phyloP scores from a whole-genome alignment of 2,888 invertebrate species.

The Tipula unca region DNA sequence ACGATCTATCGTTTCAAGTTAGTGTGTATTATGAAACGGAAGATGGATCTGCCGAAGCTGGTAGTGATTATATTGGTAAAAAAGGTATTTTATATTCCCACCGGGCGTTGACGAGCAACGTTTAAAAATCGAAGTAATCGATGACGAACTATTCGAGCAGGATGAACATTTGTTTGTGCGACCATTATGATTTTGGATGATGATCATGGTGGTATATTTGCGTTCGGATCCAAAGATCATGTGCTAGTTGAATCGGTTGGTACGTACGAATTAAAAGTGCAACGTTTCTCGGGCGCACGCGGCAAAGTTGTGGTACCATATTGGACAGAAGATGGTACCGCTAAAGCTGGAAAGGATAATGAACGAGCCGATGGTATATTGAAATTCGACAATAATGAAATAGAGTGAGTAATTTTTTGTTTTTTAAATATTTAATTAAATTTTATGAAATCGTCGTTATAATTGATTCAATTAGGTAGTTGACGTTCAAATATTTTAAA shows the following conservation, averaged over 20 bases:
- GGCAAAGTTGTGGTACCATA: slow-evolving; percentile 86
- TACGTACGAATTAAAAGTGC: slow-evolving; percentile 71
- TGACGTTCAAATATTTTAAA: no score
- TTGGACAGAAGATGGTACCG: slow-evolving; percentile 88
- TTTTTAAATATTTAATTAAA: no score
- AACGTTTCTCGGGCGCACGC: slow-evolving; percentile 88
- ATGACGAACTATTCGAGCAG: slow-evolving; percentile 98
- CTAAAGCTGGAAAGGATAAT: slow-evolving; percentile 84
- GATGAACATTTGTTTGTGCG: slow-evolving; percentile 98
- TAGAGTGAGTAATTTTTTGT: slow-evolving; percentile 84
- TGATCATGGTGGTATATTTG: slow-evolving; percentile 97
- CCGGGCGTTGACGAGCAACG: slow-evolving; percentile 83
- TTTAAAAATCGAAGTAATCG: slow-evolving; percentile 88
- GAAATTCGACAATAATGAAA: slow-evolving; percentile 95
- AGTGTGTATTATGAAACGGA: slow-evolving; percentile 90
- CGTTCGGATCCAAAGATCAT: slow-evolving; percentile 75
- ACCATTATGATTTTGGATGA: slow-evolving; percentile 97
- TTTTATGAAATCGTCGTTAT: no score
- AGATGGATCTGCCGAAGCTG: slow-evolving; percentile 95
- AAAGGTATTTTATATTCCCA: slow-evolving; percentile 79
- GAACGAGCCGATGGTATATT: slow-evolving; percentile 69
- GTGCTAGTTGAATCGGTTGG: slow-evolving; percentile 90
- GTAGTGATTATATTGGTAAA: slow-evolving; percentile 85
- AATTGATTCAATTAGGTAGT: no score
- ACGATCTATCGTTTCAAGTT: slow-evolving; percentile 69